Evolutionary conservation across 2,113 vertebrate genomes (phyloP), one percentile per base, ranked within the genome.

Genomic region (Epinephelus fuscoguttatus): DNA sequence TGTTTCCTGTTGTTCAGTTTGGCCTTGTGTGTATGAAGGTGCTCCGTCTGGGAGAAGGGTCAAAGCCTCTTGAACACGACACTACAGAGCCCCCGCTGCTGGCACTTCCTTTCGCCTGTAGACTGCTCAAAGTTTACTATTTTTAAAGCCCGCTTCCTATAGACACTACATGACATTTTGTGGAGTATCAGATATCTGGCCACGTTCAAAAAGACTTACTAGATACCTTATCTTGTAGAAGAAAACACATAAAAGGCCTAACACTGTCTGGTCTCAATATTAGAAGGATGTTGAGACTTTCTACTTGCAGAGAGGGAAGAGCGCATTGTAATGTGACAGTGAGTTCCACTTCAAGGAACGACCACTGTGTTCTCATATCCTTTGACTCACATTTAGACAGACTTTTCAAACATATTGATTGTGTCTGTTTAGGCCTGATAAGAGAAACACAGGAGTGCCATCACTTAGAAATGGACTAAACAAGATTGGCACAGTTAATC

Each of bases 1-100:
- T 6, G 78, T 84, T 93, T 95, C 94, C 94, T 94, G 92, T 94
- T 92, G 78, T 94, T 89, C 67, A 21, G 50, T 82, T 77, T 78
- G 67, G 33, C 73, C 50, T 47, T 90, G 62, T 81, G 60, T 83
- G 50, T 62, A 25, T 86, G 55, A 84, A 83, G 78, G 69, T 67
- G 30, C 30, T 80, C 40, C 57, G n/a, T 85, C 30, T 90, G 82
- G 80, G 60, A 89, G 71, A 91, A 85, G 76, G 84, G 87, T 92
- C 85, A 86, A 49, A 64, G 27, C 68, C 13, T 62, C 70, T 7
- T 60, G 19, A 75, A 67, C 23, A 19, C 14, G 50, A 70, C 30
- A 62, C 61, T 3, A 2, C 45, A 78, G 40, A 80, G 13, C 59
- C 45, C 67, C 66, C 42, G 50, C 49, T 60, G 69, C n/a, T 62